Base-by-base conservation (phyloP, 2,797 vertebrate species). In the Acropternis orthonyx region DNA sequence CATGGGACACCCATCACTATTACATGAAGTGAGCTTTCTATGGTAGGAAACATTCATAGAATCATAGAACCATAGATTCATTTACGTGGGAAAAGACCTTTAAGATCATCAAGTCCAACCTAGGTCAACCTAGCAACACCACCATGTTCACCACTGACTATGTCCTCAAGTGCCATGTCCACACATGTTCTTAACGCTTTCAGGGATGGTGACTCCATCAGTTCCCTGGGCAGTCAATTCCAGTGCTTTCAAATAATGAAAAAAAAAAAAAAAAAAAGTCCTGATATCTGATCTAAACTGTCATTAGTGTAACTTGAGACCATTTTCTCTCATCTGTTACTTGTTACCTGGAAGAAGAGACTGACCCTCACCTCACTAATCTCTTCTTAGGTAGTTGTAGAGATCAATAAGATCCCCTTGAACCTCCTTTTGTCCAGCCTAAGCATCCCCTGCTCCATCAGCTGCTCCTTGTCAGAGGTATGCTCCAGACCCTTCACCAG, bases 101-200 rank as follows among this genome's bases (percentile, higher is more conserved):
- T 20, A 49, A 28, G 58, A n/a, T 27, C 22, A 56, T 43, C 4
- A 51, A 37, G 26, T 72, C 6, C n/a, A 43, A 17, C 0, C 0
- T 32, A 24, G 22, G 15, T 72, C 32, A 49, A 0, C 0, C 0
- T 27, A 19, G 12, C 30, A 49, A 18, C 36, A 28, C 15, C 36
- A 58, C 23, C 23, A 17, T 6, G 19, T 12, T 65, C 16, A 65
- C n/a, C 27, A 14, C 19, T 65, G 32, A 51, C 27, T 20, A 24
- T 7, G 7, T 65, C 43, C 12, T 56, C 12, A 14, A 28, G 37
- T 65, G 23, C 32, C 13, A 6, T 44, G 51, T 37, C 27, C 15
- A 24, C 0, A 0, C 4, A 4, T 44, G 23, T 43, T 87, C 27
- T 79, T 17, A 66, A 23, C 5, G 5, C 10, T 37, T 51, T 10